Base-by-base conservation (phyloP, 2,888 invertebrate species). In the Pemphredon lugubris region DNA sequence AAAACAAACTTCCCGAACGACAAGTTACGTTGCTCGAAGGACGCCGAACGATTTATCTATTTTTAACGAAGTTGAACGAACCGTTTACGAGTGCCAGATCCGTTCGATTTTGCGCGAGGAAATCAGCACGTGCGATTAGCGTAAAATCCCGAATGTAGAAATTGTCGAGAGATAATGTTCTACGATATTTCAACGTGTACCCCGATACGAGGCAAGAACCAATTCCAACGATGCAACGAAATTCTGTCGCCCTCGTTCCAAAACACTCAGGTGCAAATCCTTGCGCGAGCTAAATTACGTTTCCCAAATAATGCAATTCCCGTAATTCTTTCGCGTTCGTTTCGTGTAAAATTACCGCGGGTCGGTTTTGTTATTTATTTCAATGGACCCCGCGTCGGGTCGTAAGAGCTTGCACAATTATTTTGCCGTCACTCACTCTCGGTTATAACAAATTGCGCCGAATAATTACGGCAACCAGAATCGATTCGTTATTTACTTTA, bases 31-130 rank as follows among this genome's bases (percentile, higher is more conserved):
- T 34, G 9, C n/a, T 3, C 16, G 11, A 13, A 11, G n/a, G 21
- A 21, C 13, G 21, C 2, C 23, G 6, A 21, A 45, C 23, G 23
- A 9, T 7, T 37, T n/a, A 2, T 20, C 53, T 67, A 51, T 67
- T 55, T 60, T 60, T 57, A 68, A 71, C 21, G n/a, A 16, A 26
- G 55, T 71, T 68, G 51, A 42, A 44, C 11, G 44, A 11, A 47
- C 51, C 55, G 32, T 37, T 40, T 40, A 40, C 13, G 18, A 34
- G 13, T 1, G 18, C 50, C 67, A 64, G 67, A 39, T 13, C 0
- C 16, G 9, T 39, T 57, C 13, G 14, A 55, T 55, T 48, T 47
- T 9, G 32, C 44, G 11, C 21, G 9, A 3, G 4, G 26, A 7
- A 21, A 14, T 47, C 13, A n/a, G n/a, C n/a, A n/a, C n/a, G n/a